Evolutionary conservation across 2,888 invertebrate species (phyloP).

Genomic region (Apoderus coryli): DNA sequence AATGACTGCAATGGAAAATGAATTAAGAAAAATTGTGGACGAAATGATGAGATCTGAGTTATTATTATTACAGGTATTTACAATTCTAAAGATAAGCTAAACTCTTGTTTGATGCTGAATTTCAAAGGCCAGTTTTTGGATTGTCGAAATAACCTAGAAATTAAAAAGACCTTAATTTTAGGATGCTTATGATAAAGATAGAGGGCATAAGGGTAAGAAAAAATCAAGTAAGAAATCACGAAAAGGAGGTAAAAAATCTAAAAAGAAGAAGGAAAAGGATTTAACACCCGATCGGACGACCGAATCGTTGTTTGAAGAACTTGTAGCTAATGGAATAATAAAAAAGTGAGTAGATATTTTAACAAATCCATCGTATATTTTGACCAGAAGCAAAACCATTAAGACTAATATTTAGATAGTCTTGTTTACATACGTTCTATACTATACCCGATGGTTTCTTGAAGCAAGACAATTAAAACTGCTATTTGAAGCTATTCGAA

Average conservation of each 20-base stretch:
- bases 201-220: constrained; percentile 60
- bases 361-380: not conserved
- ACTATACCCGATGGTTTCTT: not conserved
- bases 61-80: constrained; percentile 43
- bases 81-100: constrained; percentile 4
- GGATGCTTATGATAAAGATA: constrained; percentile 58
- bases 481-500: no score
- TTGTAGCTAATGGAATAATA: constrained; percentile 83
- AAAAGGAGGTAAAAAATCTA: constrained; percentile 72
- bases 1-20: constrained; percentile 65
- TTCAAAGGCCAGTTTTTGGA: no score
- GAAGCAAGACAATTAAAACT: not conserved
- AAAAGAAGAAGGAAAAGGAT: constrained; percentile 91
- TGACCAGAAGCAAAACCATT: constrained; percentile 1
- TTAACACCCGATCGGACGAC: constrained; percentile 81
- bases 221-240: constrained; percentile 65
- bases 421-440: constrained; percentile 1
- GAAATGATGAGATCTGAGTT: constrained; percentile 57
- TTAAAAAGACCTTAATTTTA: no score
- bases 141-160: no score
- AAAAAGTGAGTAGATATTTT: constrained; percentile 39
- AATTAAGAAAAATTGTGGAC: constrained; percentile 69
- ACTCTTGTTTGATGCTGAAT: no score
- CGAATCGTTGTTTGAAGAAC: constrained; percentile 83
- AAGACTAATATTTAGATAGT: not conserved